phyloP scores from a whole-genome alignment of 1,140 invertebrate species.

The Tetraneura akinire region DNA sequence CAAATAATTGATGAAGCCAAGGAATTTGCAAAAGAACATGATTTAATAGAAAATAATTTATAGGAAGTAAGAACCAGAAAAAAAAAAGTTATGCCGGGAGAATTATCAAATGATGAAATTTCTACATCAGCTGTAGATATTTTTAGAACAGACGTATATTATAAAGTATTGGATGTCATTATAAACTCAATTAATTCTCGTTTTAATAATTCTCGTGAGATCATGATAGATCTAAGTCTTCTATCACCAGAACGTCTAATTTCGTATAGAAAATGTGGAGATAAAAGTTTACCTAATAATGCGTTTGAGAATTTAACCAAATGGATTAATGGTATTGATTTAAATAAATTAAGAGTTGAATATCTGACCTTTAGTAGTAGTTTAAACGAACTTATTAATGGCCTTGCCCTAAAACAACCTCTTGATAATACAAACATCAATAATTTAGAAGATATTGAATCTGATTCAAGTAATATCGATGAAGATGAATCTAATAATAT shows the following conservation, averaged over 20 bases:
- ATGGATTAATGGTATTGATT: not conserved
- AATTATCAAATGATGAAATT: conserved; percentile 5
- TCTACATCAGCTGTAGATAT: not conserved
- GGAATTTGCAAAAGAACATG: too few relatives aligned
- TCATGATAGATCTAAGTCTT: not conserved
- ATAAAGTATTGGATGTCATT: conserved; percentile 11
- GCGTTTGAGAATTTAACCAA: not conserved
- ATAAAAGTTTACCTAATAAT: not conserved
- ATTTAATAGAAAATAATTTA: not conserved
- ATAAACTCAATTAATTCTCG: not conserved
- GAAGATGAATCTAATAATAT: not conserved
- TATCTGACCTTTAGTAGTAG: not conserved
- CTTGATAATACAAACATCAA: too few relatives aligned
- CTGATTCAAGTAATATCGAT: not conserved
- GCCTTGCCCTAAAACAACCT: not conserved
- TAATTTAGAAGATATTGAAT: not conserved
- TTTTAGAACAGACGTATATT: not conserved
- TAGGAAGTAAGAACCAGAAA: not conserved
- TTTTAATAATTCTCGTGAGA: not conserved
- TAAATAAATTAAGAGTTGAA: not conserved
- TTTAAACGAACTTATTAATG: too few relatives aligned
- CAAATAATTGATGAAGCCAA: too few relatives aligned
- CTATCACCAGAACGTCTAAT: not conserved
- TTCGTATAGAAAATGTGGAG: not conserved
- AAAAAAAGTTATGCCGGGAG: conserved; percentile 1